Conservation (phyloP, 2,797 vertebrate species). For the Falco peregrinus region DNA sequence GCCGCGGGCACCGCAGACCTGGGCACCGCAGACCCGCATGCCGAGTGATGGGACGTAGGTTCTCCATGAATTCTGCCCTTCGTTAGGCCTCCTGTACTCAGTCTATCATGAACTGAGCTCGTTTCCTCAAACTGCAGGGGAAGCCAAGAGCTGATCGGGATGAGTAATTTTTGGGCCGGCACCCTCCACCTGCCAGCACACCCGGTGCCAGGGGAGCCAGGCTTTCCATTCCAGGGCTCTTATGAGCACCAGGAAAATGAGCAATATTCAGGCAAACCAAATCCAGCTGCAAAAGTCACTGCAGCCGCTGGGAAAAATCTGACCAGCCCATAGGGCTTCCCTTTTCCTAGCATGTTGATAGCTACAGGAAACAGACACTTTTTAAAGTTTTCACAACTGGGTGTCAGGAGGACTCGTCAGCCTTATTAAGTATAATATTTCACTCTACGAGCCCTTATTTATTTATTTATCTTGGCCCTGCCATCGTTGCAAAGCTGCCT, state of each 20-base stretch:
- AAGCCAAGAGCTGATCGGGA: neutral
- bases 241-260: neutral
- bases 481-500: neutral
- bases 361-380: constrained; percentile 37
- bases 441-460: constrained; percentile 25
- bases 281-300: constrained; percentile 34
- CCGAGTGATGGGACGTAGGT: fast-evolving
- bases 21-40: neutral
- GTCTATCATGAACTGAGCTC: neutral
- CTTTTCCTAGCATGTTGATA: neutral
- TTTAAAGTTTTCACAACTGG: constrained; percentile 30
- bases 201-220: neutral
- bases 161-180: neutral
- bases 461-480: constrained; percentile 41
- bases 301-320: neutral
- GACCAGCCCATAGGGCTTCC: neutral
- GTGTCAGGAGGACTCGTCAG: neutral
- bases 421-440: constrained; percentile 19
- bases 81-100: neutral
- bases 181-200: neutral
- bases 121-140: neutral
- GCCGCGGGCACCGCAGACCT: neutral
- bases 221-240: neutral
- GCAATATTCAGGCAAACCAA: constrained; percentile 28
- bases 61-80: neutral